Evolutionary conservation across 2,113 vertebrate species (phyloP), one percentile per base, ranked within the genome.

Genomic region (Mandrillus leucophaeus): DNA sequence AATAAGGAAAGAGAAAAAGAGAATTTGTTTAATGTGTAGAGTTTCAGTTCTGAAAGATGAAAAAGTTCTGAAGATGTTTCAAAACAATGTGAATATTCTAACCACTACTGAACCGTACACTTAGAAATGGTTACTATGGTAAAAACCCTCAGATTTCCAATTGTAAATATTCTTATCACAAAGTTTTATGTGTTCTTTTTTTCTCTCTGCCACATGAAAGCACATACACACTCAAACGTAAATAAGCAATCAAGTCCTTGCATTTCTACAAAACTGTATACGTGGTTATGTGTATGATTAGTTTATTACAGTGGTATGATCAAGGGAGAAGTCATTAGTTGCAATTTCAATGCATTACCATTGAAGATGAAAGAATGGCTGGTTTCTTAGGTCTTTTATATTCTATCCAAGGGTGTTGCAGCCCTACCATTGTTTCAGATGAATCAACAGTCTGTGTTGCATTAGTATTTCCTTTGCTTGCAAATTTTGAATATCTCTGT

Each of bases 401-500:
- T 55, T 50, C 70, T 61, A 1, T 55, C 8, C 3, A 55, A 55
- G 30, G 14, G 9, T 61, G 10, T 68, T 48, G 52, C 20, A 93
- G 20, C 32, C 35, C 48, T 68, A 20, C n/a, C 6, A 1, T 61
- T 80, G 59, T 50, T 87, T 88, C 50, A 48, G 14, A 80, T 52
- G 45, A 81, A 38, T 9, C 9, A 68, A 43, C 27, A 43, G 2
- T 88, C 43, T n/a, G 0, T 43, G 40, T 61, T 80, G 48, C 8
- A 4, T 50, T 32, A 22, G 38, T 23, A 9, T 87, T 86, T 87
- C 94, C 78, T 97, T 45, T 95, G 50, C 93, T 88, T 68, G 82
- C 57, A 78, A 66, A 45, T 57, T 52, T 76, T 84, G 43, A 59
- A 11, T 43, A 18, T 68, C 76, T 90, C 50, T 66, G 35, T 72